phyloP scores from a whole-genome alignment of 1,140 invertebrate species.

The Lerema accius region DNA sequence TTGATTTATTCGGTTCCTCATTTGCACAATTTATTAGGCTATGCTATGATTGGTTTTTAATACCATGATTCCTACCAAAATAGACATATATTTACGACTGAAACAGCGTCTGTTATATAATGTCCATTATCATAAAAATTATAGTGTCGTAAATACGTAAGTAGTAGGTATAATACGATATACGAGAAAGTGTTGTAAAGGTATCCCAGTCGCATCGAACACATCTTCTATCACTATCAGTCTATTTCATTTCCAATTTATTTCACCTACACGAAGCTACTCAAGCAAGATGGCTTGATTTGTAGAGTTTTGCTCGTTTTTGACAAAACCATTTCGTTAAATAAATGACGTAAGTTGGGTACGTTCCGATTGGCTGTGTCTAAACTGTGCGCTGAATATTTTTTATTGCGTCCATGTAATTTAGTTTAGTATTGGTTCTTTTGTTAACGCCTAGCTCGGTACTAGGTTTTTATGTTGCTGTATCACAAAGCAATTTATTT shows the following conservation, averaged over 20 bases:
- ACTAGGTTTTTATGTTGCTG: constrained; percentile 25
- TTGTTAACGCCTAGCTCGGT: constrained; percentile 25
- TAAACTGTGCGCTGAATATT: constrained; percentile 25
- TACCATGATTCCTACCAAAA: too few relatives aligned
- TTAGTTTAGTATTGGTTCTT: constrained; percentile 26
- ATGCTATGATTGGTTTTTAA: too few relatives aligned
- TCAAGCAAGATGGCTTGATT: constrained; percentile 21
- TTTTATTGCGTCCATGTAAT: constrained; percentile 30
- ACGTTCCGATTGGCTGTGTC: constrained; percentile 28
- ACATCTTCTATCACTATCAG: not conserved
- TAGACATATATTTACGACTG: too few relatives aligned
- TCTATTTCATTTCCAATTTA: constrained; percentile 4
- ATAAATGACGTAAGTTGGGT: constrained; percentile 20
- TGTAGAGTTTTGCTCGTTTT: constrained; percentile 11
- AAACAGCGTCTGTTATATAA: too few relatives aligned
- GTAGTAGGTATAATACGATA: too few relatives aligned
- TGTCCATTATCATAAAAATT: too few relatives aligned
- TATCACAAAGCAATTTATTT: constrained; percentile 34
- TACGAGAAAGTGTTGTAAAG: too few relatives aligned
- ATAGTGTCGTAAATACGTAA: too few relatives aligned
- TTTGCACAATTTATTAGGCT: too few relatives aligned
- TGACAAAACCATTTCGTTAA: constrained; percentile 12
- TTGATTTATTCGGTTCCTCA: too few relatives aligned
- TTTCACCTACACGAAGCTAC: not conserved
- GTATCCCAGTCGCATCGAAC: too few relatives aligned